Percentiles rank a stretch among this genome's conserved stretches.
Conservation (phyloP, 2,113 vertebrate genomes). For the Dicerorhinus sumatrensis region DNA sequence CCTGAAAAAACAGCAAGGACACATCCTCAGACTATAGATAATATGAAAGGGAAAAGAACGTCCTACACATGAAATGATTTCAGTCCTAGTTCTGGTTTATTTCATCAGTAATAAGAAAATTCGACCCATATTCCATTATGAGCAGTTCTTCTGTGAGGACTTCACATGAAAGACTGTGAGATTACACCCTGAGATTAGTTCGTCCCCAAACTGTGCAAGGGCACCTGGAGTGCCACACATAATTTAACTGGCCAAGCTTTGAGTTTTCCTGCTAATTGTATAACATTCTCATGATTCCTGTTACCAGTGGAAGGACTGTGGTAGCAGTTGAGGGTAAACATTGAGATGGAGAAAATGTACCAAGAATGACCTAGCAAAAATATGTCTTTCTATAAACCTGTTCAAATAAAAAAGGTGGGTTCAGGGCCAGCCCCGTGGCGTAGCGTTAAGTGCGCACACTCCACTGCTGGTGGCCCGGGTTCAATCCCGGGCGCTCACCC, state of each 20-base stretch:
- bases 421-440: not conserved
- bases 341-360: not conserved
- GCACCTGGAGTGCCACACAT: constrained; percentile 19
- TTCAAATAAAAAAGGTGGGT: not conserved
- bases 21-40: not conserved
- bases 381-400: not conserved
- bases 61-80: constrained; percentile 43
- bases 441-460: no score
- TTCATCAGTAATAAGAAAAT: constrained; percentile 71
- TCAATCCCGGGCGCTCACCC: no score
- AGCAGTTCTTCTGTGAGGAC: not conserved
- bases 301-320: not conserved
- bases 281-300: not conserved
- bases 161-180: constrained; percentile 38
- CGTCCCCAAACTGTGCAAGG: not conserved
- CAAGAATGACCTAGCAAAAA: not conserved
- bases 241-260: constrained; percentile 55
- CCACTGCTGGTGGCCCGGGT: no score
- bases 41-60: constrained; percentile 1
- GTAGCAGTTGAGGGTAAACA: not conserved
- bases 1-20: not conserved
- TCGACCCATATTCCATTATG: not conserved
- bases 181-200: constrained; percentile 31
- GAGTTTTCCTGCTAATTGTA: not conserved
- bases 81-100: constrained; percentile 57